Percentiles rank a stretch among this genome's conserved stretches.
These are phyloP conservation scores for Epicauta chinensis DNA, from an alignment of 1,140 invertebrate genomes.

Conservation along the genomic window DNA sequence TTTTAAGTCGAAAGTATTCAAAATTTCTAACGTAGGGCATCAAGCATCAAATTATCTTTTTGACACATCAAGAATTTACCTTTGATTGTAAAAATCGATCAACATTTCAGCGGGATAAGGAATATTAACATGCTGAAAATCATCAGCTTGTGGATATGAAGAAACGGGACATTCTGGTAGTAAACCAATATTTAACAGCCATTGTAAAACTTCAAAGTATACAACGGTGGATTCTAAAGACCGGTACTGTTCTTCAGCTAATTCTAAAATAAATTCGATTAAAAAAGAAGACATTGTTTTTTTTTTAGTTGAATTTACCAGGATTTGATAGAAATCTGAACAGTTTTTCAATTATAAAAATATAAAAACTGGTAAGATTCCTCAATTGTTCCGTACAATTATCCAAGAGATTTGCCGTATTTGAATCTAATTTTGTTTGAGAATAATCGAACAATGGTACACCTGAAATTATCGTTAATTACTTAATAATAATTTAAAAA, in stretches of 20 bases:
- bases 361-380: constrained; percentile 49
- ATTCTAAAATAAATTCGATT: constrained; percentile 43
- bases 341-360: constrained; percentile 33
- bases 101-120: constrained; percentile 54
- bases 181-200: constrained; percentile 69
- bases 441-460: constrained; percentile 62
- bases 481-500: neutral
- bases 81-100: constrained; percentile 48
- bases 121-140: constrained; percentile 37
- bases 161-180: constrained; percentile 58
- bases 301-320: too few species aligned
- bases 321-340: constrained; percentile 27
- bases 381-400: constrained; percentile 53
- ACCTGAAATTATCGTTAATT: constrained; percentile 34
- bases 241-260: constrained; percentile 52
- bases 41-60: too few species aligned
- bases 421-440: constrained; percentile 53
- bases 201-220: constrained; percentile 74
- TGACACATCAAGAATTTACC: constrained; percentile 40
- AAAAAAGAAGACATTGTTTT: too few species aligned
- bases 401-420: constrained; percentile 50
- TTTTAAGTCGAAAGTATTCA: too few species aligned
- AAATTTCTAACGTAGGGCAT: too few species aligned
- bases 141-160: constrained; percentile 11
- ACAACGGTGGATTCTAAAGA: constrained; percentile 60